These are phyloP conservation scores for Tinamus major DNA, from an alignment of 2,797 vertebrate genomes.

Conservation along the genomic window DNA sequence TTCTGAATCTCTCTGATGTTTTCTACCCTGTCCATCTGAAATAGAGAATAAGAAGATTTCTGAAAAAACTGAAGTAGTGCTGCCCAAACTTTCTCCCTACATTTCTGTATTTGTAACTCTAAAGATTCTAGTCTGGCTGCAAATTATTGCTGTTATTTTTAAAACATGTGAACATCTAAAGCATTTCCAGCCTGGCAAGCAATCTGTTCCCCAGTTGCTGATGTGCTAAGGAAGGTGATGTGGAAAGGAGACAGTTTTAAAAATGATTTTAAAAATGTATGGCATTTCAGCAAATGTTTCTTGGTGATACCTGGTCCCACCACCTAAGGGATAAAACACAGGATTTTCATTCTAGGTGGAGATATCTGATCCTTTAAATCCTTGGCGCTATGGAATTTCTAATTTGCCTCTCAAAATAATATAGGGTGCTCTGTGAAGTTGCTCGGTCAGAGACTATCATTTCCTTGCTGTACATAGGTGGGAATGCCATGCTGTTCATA, in stretches of 20 bases:
- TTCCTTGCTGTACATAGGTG: constrained; percentile 38
- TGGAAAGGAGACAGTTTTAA: not conserved
- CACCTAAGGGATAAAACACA: not conserved
- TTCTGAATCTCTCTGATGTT: not conserved
- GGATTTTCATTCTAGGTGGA: not conserved
- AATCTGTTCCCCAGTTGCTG: constrained; percentile 46
- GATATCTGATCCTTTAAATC: not conserved
- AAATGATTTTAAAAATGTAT: not conserved
- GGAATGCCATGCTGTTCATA: constrained; percentile 39
- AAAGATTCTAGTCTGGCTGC: constrained; percentile 29
- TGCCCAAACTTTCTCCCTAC: not conserved
- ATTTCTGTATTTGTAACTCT: constrained; percentile 27
- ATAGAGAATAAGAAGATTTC: not conserved
- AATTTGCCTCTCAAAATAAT: not conserved
- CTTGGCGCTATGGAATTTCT: not conserved
- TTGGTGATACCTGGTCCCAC: not conserved
- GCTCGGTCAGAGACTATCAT: not conserved
- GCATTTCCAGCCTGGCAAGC: constrained; percentile 35
- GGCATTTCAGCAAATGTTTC: not conserved
- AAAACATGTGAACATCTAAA: constrained; percentile 43
- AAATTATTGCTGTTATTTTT: constrained; percentile 52
- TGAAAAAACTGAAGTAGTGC: not conserved
- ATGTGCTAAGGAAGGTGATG: not conserved
- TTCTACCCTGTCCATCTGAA: not conserved
- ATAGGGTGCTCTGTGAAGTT: not conserved